Evolutionary conservation across 2,113 vertebrate species (phyloP), one percentile per base, ranked within the genome.

Genomic region (Hippoglossus stenolepis): DNA sequence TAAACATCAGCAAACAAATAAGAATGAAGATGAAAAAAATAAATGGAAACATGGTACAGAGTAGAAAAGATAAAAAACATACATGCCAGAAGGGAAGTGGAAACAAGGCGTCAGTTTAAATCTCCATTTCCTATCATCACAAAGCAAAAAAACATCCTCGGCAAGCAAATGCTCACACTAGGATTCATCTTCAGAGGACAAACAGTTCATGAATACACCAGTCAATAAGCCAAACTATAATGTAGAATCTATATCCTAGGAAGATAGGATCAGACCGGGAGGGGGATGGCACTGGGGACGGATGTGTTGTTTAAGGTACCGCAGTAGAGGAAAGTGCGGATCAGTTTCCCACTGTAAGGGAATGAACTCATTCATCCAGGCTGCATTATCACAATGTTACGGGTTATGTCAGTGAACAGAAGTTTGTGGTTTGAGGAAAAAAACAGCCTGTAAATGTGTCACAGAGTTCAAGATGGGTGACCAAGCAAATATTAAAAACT

Each of bases 251-350:
- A 20, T 35, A 9, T 75, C 45, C 13, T 12, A 31, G 24, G 18
- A 54, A 20, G 38, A 38, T 47, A 35, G 24, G 31, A 58, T 73
- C 24, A 70, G 77, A 73, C 20, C 7, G 1, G 26, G 21, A 26
- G 20, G 24, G 9, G 69, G 74, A 85, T 43, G 74, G 35, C 14
- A 71, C n/a, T 58, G 21, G 84, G 75, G 66, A 69, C 43, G 59
- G 23, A 40, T 77, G 74, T 78, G 71, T 21, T 0, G 24, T 61
- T 77, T 87, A 85, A 91, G 87, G 85, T 89, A 83, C 59, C 67
- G 64, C 85, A 85, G 87, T 90, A 83, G 82, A 75, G 82, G 74
- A 92, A 93, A 86, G 85, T 90, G 85, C 79, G 77, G 59, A 86
- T 67, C 73, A 14, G 49, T 8, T 70, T 79, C 56, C 59, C 53